Evolutionary conservation across 2,888 invertebrate genomes (phyloP).

Genomic region (Zootermopsis nevadensis): DNA sequence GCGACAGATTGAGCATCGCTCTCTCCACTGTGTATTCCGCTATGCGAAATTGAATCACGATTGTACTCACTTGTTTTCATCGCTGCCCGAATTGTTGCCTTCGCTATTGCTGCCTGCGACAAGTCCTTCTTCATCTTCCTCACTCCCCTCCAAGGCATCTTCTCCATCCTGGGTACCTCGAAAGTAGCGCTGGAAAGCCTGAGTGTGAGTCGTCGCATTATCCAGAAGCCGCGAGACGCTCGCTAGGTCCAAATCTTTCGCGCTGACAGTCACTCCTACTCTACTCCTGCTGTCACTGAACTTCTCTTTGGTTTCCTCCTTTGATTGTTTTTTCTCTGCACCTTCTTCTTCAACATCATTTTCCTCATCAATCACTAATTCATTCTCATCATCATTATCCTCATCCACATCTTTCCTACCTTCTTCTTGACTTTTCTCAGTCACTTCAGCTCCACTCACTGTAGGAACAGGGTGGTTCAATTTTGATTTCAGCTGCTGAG

Average conservation of each 20-base stretch:
- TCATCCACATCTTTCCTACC: not conserved
- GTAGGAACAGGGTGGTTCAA: constrained; percentile 54
- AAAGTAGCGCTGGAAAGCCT: constrained; percentile 75
- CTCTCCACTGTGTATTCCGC: too few relatives aligned
- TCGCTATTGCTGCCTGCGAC: constrained; percentile 82
- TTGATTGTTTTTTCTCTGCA: constrained; percentile 62
- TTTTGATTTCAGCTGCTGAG: constrained; percentile 76
- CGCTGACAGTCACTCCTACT: not conserved
- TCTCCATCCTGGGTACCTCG: constrained; percentile 59
- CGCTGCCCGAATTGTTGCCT: constrained; percentile 85
- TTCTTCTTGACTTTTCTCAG: constrained; percentile 65
- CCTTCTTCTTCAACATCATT: constrained; percentile 62
- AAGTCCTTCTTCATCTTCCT: constrained; percentile 77
- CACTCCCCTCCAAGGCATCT: constrained; percentile 56
- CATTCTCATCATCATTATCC: constrained; percentile 41
- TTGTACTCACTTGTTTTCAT: constrained; percentile 76
- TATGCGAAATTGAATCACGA: not conserved
- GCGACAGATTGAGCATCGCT: too few relatives aligned
- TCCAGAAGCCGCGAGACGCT: constrained; percentile 81
- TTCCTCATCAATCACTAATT: constrained; percentile 77
- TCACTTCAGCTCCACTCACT: constrained; percentile 67
- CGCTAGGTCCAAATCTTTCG: constrained; percentile 71
- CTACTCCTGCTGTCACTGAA: not conserved
- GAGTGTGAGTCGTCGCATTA: constrained; percentile 74
- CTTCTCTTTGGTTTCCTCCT: constrained; percentile 56